Evolutionary conservation across 2,888 invertebrate species (phyloP), one percentile per base, ranked within the genome.

Genomic region (Plusia festucae): DNA sequence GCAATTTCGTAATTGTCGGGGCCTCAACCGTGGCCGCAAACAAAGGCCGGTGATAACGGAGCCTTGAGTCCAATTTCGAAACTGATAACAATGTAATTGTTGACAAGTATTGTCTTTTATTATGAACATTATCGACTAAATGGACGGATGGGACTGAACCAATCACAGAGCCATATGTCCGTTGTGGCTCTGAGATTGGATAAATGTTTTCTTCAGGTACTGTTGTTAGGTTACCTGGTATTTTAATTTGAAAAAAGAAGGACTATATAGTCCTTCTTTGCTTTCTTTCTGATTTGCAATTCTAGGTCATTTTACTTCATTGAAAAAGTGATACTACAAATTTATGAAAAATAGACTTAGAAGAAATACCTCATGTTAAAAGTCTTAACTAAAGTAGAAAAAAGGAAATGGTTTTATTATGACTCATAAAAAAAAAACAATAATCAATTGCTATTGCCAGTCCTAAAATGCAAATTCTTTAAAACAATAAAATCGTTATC

Each of bases 11-110:
- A 32, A 65, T 40, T 20, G 46, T 54, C 68, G 58, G 58, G 62
- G 59, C 69, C 73, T 70, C 70, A 72, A 60, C 79, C 74, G 59
- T 77, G 76, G 73, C 69, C 61, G 68, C 69, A 69, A 74, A 62
- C 69, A 81, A 70, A 78, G 73, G 68, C 73, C 68, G 58, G 40
- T 46, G 81, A 81, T 71, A 78, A 70, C 46, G 34, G 53, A 60
- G 64, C 78, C 81, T 75, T 79, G 78, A 66, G 62, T 68, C 44
- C 60, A 55, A 74, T 78, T 78, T 78, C 59, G 59, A 78, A 68
- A 61, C 58, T 74, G 64, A 78, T 65, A 74, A 74, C 75, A 78
- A 69, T 65, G 53, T 53, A 63, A 60, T n/a, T 27, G 53, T 60
- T 62, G 55, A 68, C 60, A 16, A 44, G 22, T 53, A 78, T 64